Conservation (phyloP, 2,797 vertebrate genomes). For the Catostomus latipinnis region DNA sequence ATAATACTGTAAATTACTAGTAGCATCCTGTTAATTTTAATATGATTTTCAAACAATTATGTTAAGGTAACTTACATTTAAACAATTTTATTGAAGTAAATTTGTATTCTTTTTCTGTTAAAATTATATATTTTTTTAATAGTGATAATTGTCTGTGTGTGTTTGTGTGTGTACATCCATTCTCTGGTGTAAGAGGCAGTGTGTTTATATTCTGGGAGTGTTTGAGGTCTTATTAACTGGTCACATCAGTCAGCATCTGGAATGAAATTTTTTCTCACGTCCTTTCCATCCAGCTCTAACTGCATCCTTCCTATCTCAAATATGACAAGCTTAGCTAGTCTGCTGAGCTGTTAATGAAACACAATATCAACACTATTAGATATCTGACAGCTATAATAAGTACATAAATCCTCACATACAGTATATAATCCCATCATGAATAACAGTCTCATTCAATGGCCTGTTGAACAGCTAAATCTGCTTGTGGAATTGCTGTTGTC, state of each 20-base stretch:
- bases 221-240: conserved; percentile 29
- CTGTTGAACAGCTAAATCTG: conserved; percentile 35
- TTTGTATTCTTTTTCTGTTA: background rate
- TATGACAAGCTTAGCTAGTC: conserved; percentile 49
- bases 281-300: conserved; percentile 51
- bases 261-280: conserved; percentile 62
- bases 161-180: background rate
- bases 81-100: too few relatives aligned
- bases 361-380: conserved; percentile 57
- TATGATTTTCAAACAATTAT: too few relatives aligned
- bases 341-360: conserved; percentile 56
- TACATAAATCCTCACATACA: conserved; percentile 41
- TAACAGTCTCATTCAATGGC: conserved; percentile 41
- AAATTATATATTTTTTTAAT: background rate
- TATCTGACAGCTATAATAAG: conserved; percentile 51
- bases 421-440: conserved; percentile 33
- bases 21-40: too few relatives aligned
- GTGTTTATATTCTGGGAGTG: conserved; percentile 41
- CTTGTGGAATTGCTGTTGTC: conserved; percentile 8
- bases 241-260: conserved; percentile 57
- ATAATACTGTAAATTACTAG: too few relatives aligned
- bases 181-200: conserved; percentile 1
- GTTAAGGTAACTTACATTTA: too few relatives aligned
- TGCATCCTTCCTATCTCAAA: conserved; percentile 58
- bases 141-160: too few relatives aligned